Base-by-base conservation (phyloP, 2,797 vertebrate genomes). In the Karalla daura region DNA sequence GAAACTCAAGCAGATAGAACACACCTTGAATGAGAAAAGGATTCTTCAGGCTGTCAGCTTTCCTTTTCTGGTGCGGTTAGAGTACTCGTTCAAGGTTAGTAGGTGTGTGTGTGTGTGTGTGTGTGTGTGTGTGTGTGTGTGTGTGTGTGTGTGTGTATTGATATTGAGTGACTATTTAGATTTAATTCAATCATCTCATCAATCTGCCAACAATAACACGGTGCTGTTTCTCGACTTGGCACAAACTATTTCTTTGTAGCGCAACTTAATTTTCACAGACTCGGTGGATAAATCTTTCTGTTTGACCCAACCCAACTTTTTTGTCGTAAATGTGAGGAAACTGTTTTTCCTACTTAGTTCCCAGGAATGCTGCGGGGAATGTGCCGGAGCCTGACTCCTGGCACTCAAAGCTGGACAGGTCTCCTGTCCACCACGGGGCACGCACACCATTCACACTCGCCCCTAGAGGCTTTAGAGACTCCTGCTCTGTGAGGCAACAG, bases 1-100 rank as follows among this genome's bases (percentile, higher is more conserved):
- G 64, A 98, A 98, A 85, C 94, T 97, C 90, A 98, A 98, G 86
- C 96, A 97, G 89, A 96, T 98, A 2, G 96, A 98, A 81, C 96
- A 98, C 83, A 97, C 96, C 11, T 90, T 97, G 67, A 97, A 98
- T 13, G 96, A 98, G 88, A 98, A 98, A 81, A 92, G 95, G 74
- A 98, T 98, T 70, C 94, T 98, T 55, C 96, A 97, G 85, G 96
- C 96, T 0, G 95, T 97, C 86, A 95, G 91, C 86, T 97, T 97
- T 70, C 96, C 96, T 44, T 97, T 98, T 83, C 93, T 98, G 28
- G 96, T 98, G 70, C 95, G 80, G 45, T 88, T 98, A 61, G 96
- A 97, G 84, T 95, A 94, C 91, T 95, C 96, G 43, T 98, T 97
- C 85, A 98, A 98, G 96, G 95, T 94, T 86, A 2, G 30, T 15